phyloP scores from a whole-genome alignment of 2,113 vertebrate genomes.

The Dasyurus viverrinus region DNA sequence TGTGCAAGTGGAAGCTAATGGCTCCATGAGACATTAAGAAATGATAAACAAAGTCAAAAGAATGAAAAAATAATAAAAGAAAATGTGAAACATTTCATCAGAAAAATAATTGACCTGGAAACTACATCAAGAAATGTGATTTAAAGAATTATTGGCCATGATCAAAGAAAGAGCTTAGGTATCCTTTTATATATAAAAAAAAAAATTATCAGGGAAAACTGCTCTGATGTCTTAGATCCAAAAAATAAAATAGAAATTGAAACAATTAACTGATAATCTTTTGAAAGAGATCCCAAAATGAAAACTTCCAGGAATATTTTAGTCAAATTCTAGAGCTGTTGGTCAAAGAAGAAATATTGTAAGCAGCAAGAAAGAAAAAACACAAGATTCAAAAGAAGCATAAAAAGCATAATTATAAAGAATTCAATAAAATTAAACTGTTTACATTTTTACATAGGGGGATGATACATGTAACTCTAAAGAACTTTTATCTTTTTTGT shows the following conservation, averaged over 20 bases:
- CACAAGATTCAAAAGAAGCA: neutral
- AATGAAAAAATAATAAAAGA: neutral
- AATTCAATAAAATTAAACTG: neutral
- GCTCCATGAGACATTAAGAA: neutral
- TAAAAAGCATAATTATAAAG: neutral
- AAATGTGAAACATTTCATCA: neutral
- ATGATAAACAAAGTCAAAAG: neutral
- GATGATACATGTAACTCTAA: neutral
- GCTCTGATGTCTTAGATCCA: neutral
- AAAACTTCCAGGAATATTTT: neutral
- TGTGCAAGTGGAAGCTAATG: neutral
- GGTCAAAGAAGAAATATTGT: neutral
- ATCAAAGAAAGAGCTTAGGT: neutral
- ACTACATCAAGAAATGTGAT: neutral
- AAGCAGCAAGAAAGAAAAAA: neutral
- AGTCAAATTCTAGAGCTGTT: neutral
- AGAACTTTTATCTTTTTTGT: neutral
- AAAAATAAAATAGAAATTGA: neutral
- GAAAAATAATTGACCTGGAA: neutral
- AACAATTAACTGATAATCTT: neutral
- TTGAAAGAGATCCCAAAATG: neutral
- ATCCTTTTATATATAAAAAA: neutral
- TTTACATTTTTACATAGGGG: neutral
- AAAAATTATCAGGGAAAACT: neutral
- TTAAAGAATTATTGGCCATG: neutral